phyloP scores from a whole-genome alignment of 2,888 invertebrate genomes.

The Acanthosepion pharaonis region DNA sequence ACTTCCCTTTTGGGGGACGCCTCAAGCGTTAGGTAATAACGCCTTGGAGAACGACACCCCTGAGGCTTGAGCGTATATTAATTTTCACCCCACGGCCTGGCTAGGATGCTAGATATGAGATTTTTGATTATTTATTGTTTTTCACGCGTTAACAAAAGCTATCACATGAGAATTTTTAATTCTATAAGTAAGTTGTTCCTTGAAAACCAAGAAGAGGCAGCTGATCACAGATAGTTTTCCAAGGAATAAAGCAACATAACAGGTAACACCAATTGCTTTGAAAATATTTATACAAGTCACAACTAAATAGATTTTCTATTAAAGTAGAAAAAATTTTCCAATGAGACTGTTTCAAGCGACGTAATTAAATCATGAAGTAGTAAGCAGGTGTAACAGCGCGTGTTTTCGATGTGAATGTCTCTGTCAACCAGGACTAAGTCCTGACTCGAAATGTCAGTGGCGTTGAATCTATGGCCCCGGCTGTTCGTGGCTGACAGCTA shows the following conservation, averaged over 20 bases:
- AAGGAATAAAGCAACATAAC: background rate
- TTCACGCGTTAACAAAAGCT: too few relatives aligned
- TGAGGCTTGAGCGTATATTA: too few relatives aligned
- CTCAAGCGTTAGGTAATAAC: too few relatives aligned
- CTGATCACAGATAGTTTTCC: background rate
- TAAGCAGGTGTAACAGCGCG: slow-evolving; percentile 39
- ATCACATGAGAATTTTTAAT: too few relatives aligned
- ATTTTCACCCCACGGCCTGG: too few relatives aligned
- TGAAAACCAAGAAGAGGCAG: too few relatives aligned
- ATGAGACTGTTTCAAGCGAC: background rate
- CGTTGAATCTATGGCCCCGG: background rate
- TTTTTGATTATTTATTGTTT: too few relatives aligned
- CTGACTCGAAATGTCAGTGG: slow-evolving; percentile 39
- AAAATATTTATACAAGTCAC: slow-evolving; percentile 45
- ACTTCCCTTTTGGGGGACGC: too few relatives aligned
- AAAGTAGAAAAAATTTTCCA: background rate
- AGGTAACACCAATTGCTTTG: slow-evolving; percentile 37
- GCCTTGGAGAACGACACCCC: too few relatives aligned
- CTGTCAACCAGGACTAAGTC: slow-evolving; percentile 37
- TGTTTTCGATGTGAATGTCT: slow-evolving; percentile 24
- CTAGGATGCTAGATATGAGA: too few relatives aligned
- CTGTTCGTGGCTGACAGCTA: slow-evolving; percentile 40
- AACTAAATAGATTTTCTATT: slow-evolving; percentile 42
- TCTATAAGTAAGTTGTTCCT: too few relatives aligned
- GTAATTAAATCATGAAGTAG: slow-evolving; percentile 37